A percentile compares a stretch with the other conserved stretches of the same genome.
Conservation (phyloP, 2,113 vertebrate species). For the Tor tambroides region DNA sequence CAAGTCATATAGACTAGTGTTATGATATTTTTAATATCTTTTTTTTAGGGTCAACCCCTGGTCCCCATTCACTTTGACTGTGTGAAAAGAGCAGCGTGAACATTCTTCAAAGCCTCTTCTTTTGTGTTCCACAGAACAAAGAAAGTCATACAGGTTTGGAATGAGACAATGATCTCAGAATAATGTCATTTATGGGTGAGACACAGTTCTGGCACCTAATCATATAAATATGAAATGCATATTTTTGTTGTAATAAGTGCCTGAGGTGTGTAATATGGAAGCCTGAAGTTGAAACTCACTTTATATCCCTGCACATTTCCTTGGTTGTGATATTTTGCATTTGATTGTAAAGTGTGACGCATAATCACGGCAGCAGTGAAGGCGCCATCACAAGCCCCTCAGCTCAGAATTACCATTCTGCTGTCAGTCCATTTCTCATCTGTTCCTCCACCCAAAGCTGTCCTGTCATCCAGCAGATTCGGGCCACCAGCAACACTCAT, state of each 20-base stretch:
- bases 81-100: background rate
- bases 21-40: background rate
- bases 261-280: conserved; percentile 20
- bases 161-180: background rate
- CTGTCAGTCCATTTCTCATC: conserved; percentile 86
- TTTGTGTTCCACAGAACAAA: background rate
- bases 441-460: conserved; percentile 87
- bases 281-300: background rate
- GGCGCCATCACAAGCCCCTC: conserved; percentile 48
- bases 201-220: background rate
- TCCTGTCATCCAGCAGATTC: conserved; percentile 87
- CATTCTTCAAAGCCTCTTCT: background rate
- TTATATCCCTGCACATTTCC: conserved; percentile 17
- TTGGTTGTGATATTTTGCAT: conserved; percentile 3
- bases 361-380: conserved; percentile 36
- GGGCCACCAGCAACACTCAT: conserved; percentile 89
- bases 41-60: background rate
- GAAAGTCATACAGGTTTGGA: background rate
- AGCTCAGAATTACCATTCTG: conserved; percentile 61
- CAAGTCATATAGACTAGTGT: no score
- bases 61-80: background rate
- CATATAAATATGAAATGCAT: background rate
- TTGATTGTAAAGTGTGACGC: conserved; percentile 48
- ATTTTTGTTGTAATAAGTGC: conserved; percentile 1
- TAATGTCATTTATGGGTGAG: background rate